Conservation (phyloP, 2,888 invertebrate species). For the Tetanocera ferruginea region DNA sequence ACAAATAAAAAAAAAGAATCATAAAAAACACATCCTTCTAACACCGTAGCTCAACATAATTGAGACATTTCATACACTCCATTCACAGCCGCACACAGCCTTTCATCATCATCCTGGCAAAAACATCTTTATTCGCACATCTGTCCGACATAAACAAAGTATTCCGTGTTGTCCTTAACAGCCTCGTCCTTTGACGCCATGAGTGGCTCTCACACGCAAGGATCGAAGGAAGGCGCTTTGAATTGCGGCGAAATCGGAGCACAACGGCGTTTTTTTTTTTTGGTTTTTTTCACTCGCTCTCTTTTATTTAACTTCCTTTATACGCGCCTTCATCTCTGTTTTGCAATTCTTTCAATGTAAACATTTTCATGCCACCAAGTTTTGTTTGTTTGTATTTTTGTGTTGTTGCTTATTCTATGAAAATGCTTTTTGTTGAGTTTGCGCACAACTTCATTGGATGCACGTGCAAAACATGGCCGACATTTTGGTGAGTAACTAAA, state of each 20-base stretch:
- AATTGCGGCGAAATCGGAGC: slow-evolving; percentile 15
- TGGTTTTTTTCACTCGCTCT: background rate
- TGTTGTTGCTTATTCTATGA: background rate
- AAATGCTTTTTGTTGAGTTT: slow-evolving; percentile 27
- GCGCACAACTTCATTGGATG: background rate
- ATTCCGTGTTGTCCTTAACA: slow-evolving; percentile 24
- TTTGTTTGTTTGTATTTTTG: background rate
- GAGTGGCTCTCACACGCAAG: background rate
- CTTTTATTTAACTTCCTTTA: background rate
- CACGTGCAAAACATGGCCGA: slow-evolving; percentile 22
- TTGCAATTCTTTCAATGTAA: background rate
- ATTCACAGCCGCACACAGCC: background rate
- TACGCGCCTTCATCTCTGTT: background rate
- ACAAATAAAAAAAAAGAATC: background rate
- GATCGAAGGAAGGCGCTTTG: background rate
- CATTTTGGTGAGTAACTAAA: slow-evolving; percentile 42
- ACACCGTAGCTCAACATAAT: slow-evolving; percentile 12
- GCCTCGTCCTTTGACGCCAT: slow-evolving; percentile 1
- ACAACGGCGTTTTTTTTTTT: background rate
- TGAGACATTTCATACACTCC: slow-evolving; percentile 29
- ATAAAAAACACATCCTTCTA: background rate
- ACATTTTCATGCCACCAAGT: background rate
- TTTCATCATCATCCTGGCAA: background rate
- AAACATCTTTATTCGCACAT: background rate
- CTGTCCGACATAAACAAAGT: slow-evolving; percentile 23